phyloP scores from a whole-genome alignment of 2,797 vertebrate species.

The Lithobates sylvaticus region DNA sequence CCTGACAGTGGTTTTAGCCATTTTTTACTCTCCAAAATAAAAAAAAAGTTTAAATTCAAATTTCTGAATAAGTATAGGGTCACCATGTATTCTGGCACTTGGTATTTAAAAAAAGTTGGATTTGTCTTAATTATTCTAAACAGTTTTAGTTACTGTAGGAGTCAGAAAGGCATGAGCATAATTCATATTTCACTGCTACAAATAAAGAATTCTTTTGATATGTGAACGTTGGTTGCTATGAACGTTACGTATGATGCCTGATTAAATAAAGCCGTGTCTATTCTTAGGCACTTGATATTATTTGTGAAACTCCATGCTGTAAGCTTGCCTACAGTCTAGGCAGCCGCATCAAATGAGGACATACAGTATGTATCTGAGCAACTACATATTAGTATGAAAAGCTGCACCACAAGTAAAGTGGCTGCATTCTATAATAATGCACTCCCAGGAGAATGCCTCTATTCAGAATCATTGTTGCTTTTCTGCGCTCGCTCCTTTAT shows the following conservation, averaged over 20 bases:
- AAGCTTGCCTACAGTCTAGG: neutral
- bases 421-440: constrained; percentile 15
- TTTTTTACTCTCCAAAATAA: too few species aligned
- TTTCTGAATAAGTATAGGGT: too few species aligned
- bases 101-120: too few species aligned
- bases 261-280: constrained; percentile 37
- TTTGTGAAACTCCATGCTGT: constrained; percentile 29
- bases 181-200: neutral
- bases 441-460: constrained; percentile 3
- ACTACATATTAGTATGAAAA: constrained; percentile 23
- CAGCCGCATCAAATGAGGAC: neutral
- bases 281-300: constrained; percentile 41
- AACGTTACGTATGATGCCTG: constrained; percentile 15
- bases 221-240: constrained; percentile 39
- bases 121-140: neutral
- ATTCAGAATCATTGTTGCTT: constrained; percentile 14
- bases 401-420: neutral
- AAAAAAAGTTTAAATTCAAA: too few species aligned
- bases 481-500: constrained; percentile 12
- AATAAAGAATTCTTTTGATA: constrained; percentile 5
- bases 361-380: constrained; percentile 29
- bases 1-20: too few species aligned
- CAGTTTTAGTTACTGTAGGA: neutral
- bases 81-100: too few species aligned
- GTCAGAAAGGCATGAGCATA: neutral